phyloP scores from a whole-genome alignment of 2,888 invertebrate genomes.

The Lasioglossum calceatum region DNA sequence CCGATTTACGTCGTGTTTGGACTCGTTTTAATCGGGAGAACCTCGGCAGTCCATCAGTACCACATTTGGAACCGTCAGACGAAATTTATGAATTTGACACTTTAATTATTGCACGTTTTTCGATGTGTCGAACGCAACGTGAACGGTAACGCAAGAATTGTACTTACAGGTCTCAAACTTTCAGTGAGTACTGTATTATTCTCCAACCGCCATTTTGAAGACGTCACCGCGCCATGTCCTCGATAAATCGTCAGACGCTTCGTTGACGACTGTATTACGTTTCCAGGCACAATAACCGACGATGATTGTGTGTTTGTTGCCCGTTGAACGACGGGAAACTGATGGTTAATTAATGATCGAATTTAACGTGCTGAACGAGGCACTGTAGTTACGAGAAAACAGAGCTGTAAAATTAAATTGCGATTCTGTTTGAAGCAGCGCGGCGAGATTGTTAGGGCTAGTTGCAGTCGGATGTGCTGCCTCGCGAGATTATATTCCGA shows the following conservation, averaged over 20 bases:
- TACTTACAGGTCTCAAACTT: no score
- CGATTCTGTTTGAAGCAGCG: background rate
- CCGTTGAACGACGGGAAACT: background rate
- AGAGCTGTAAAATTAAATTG: background rate
- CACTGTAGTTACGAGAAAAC: background rate
- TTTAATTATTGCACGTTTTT: no score
- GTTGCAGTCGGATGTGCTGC: background rate
- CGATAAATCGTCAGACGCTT: background rate
- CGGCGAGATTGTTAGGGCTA: background rate
- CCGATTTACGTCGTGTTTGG: no score
- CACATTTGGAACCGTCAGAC: no score
- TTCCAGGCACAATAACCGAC: background rate
- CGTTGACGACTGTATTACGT: background rate
- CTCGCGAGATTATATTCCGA: background rate
- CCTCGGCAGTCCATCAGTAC: no score
- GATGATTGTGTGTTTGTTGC: background rate
- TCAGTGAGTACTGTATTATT: no score
- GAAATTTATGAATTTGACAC: no score
- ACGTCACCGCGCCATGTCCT: constrained; percentile 29
- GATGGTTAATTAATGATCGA: background rate
- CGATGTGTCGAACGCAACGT: no score
- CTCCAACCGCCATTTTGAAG: constrained; percentile 26
- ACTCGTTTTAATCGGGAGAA: no score
- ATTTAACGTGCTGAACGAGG: background rate
- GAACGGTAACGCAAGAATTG: no score